Evolutionary conservation across 35 echinoderm and acorn worm species (phyloP), one percentile per base, ranked within the genome.

Genomic region (Ophiothrix spiculata): DNA sequence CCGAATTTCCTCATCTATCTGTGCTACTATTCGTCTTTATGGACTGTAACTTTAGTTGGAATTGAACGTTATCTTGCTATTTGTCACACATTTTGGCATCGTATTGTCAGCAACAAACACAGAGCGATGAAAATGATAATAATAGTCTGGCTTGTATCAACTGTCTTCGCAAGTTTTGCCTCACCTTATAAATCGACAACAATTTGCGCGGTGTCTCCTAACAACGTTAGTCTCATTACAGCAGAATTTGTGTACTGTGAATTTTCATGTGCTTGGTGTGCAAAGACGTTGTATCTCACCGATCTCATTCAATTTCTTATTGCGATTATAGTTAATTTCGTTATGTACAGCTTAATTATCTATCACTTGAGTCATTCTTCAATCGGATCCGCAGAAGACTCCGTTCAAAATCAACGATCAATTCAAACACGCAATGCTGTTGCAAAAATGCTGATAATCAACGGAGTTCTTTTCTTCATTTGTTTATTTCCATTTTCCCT

Each of bases 381-480:
- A 69, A 25, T 25, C 2, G 60, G 60, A 4, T 15, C 17, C 60
- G 45, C 8, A 54, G 21, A 54, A 11, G 60, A 69, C 29, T 15
- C 25, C 29, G 10, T 15, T 25, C 10, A 10, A 15, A 69, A 69
- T 69, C 32, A 76, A 45, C 41, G 77, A 21, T 10, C 76, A 0
- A 84, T 23, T 0, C 81, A 83, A 32, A 64, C 75, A 1, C 64
- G 80, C 16, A 85, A 83, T 36, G 78, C 90, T 4, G 84, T 85
- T 0, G 80, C 90, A 23, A 74, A 79, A 54, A 91, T 91, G 90
- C 83, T 91, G 31, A 40, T 93, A 29, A 45, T 91, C 19, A 91
- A 83, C 31, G 90, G 90, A 1, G 39, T 87, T 39, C 4, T 85
- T 4, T 91, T 91, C 38, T 91, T 87, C 60, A 33, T 91, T 21